phyloP scores from a whole-genome alignment of 64 coral and sea anemone genomes.

The Montipora foliosa region DNA sequence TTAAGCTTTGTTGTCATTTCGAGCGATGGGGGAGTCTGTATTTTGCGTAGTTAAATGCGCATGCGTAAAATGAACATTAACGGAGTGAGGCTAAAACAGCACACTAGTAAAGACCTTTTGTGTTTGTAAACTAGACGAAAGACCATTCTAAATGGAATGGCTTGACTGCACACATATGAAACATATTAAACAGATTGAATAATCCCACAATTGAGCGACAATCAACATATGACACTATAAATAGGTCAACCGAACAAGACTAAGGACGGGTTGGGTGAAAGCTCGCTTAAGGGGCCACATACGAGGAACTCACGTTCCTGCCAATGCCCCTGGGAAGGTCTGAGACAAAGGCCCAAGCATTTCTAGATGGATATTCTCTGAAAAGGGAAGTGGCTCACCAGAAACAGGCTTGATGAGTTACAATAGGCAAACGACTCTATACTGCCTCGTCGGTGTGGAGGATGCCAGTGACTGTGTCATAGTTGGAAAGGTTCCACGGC shows the following conservation, averaged over 20 bases:
- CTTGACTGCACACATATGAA: no score
- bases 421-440: slow-evolving; percentile 71
- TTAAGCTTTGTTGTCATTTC: no score
- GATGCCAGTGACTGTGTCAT: slow-evolving; percentile 86
- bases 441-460: not conserved
- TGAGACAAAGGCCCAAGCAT: slow-evolving; percentile 80
- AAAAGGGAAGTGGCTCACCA: slow-evolving; percentile 90
- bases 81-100: no score
- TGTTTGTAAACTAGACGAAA: not conserved
- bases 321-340: slow-evolving; percentile 95
- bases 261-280: slow-evolving; percentile 73
- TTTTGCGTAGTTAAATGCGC: not conserved
- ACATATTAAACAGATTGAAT: not conserved
- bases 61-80: not conserved
- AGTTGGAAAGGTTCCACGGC: slow-evolving; percentile 94
- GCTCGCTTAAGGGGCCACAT: slow-evolving; percentile 93
- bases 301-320: slow-evolving; percentile 72
- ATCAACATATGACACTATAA: not conserved
- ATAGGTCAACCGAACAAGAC: not conserved
- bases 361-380: slow-evolving; percentile 79
- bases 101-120: no score
- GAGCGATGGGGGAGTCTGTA: no score
- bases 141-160: no score
- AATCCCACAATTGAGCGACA: slow-evolving; percentile 39
- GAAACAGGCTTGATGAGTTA: slow-evolving; percentile 91